Evolutionary conservation across 2,888 invertebrate genomes (phyloP), one percentile per base, ranked within the genome.

Genomic region (Stenchaetothrips biformis): DNA sequence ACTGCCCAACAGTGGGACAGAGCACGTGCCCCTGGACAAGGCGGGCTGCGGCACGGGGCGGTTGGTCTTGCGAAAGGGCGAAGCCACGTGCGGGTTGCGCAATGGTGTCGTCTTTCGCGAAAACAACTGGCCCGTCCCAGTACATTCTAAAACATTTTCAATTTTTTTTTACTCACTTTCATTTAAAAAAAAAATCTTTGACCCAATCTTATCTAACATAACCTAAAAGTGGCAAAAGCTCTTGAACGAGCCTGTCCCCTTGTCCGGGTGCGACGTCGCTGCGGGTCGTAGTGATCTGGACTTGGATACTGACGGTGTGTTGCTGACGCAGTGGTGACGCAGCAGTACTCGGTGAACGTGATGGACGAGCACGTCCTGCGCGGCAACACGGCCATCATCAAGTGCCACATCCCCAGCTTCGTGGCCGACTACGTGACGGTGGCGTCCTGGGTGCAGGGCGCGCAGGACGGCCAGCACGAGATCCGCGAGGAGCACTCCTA

Each of bases 401-500:
- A 96, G 91, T 96, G 96, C 89, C 95, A 95, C 89, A 95, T 96
- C 87, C 95, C 96, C 85, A 95, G 95, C 89, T 96, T 96, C 89
- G 95, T 96, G 84, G 94, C 95, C 85, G 96, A 96, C 89, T 96
- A 94, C 88, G 95, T 96, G 85, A 90, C 89, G 86, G 94, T 96
- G 85, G 91, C 92, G 84, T 93, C 94, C 84, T 96, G 96, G 96
- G 90, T 95, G 87, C 92, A 94, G 89, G 93, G 93, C 86, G 93
- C 93, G 87, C 90, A 90, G 84, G 89, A 89, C 83, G 90, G 91
- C 86, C 82, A 84, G 79, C 82, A 84, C 85, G 88, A 88, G 67
- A 89, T 89, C 82, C 84, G 83, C 74, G 83, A 83, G 80, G 83
- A 81, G 82, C 81, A 79, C 80, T 81, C 84, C 85, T 88, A 88